Base-by-base conservation (phyloP, 2,797 vertebrate genomes). In the Muraenolepis orangiensis region DNA sequence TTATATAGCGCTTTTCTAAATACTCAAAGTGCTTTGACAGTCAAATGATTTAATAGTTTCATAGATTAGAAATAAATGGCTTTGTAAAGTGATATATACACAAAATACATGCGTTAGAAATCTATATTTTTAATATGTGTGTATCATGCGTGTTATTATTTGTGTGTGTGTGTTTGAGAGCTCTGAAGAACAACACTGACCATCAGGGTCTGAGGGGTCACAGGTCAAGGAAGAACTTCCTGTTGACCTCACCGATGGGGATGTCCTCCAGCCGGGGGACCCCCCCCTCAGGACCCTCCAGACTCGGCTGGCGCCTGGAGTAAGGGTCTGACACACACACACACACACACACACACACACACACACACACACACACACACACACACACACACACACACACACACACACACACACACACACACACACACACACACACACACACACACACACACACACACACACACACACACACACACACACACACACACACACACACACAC, bases 211-310 rank as follows among this genome's bases (percentile, higher is more conserved):
- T n/a, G 10, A 1, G 51, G 51, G 20, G n/a, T 57, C 51, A 34
- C 32, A 34, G 32, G 32, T 34, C 32, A 57, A 97, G 90, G 86
- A 95, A 97, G 36, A 98, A 97, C 86, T 94, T 94, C 73, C 85
- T 93, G 88, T 96, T 98, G 61, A 98, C 95, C 82, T 98, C 94
- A 80, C 94, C 96, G 70, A 98, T 95, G 76, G 96, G 88, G 81
- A 97, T 80, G 69, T 98, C 98, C 81, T 89, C 91, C 42, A 98
- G 80, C 3, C 93, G 90, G 70, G 95, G 96, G 74, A 98, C 93
- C 71, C 94, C 94, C 5, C 91, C 95, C 61, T 94, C 93, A 38
- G 90, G 88, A 72, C 75, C 80, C 72, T 78, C 73, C 75, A 95
- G 93, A 34, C 76, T 79, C 76, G 87, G 93, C 78, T 98, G 97